These are phyloP conservation scores for Balaeniceps rex DNA, from an alignment of 2,113 vertebrate genomes.

Conservation along the genomic window DNA sequence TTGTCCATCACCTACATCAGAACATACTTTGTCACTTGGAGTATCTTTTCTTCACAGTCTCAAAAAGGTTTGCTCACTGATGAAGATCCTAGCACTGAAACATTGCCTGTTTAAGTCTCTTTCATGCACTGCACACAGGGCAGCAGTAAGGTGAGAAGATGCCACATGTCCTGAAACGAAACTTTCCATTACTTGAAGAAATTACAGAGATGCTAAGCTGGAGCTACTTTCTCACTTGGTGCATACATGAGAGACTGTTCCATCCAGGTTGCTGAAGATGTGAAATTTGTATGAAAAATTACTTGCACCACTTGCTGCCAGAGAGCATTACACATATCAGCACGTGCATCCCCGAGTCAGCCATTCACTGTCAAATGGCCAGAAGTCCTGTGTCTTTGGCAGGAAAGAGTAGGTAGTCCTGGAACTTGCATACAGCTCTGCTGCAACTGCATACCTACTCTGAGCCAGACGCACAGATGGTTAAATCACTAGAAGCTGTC, in stretches of 20 bases:
- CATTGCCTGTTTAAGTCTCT: not conserved
- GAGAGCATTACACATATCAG: not conserved
- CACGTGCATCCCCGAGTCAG: fast-evolving
- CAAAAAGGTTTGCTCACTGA: not conserved
- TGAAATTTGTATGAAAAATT: not conserved
- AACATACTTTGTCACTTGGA: too few species aligned
- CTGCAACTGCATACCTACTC: not conserved
- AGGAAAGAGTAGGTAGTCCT: not conserved
- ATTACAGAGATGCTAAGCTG: not conserved
- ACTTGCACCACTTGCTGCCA: not conserved
- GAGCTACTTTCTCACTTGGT: not conserved
- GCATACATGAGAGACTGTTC: not conserved
- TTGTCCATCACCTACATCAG: not conserved
- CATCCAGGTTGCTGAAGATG: not conserved
- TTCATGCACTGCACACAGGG: not conserved
- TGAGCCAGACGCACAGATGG: not conserved
- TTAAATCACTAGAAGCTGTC: not conserved
- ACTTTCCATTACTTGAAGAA: not conserved
- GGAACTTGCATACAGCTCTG: not conserved
- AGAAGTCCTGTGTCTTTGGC: not conserved
- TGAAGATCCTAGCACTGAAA: not conserved
- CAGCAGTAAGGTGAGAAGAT: not conserved
- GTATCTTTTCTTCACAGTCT: not conserved
- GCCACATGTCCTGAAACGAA: not conserved
- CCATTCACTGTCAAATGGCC: not conserved